phyloP scores from a whole-genome alignment of 1,140 invertebrate species.

The Drosophila ficusphila region DNA sequence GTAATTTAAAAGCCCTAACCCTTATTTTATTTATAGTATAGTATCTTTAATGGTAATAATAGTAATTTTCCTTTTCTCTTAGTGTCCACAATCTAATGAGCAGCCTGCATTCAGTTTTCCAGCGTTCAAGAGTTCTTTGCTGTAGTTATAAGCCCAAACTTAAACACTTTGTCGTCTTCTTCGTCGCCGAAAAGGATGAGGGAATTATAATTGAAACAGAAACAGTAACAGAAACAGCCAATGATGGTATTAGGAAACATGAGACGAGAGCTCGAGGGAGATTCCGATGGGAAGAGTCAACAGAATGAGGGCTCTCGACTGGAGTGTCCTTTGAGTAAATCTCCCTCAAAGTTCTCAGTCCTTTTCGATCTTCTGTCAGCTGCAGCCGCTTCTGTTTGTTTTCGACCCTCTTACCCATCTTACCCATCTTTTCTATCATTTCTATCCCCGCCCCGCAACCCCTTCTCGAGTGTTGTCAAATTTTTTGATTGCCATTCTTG shows the following conservation, averaged over 20 bases:
- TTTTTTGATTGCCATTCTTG: conserved; percentile 60
- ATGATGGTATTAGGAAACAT: conserved; percentile 56
- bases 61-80: background rate
- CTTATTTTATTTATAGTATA: no score
- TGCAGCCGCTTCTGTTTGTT: conserved; percentile 45
- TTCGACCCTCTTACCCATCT: background rate
- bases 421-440: no score
- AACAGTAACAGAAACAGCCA: conserved; percentile 47
- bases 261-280: conserved; percentile 27
- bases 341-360: background rate
- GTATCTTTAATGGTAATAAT: no score
- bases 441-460: background rate
- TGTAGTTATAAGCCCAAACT: conserved; percentile 55
- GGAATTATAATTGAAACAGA: conserved; percentile 65
- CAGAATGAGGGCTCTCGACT: conserved; percentile 33
- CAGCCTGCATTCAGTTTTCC: conserved; percentile 44
- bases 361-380: conserved; percentile 29
- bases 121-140: conserved; percentile 56
- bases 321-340: conserved; percentile 43
- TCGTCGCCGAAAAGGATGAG: background rate
- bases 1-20: no score
- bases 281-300: conserved; percentile 7
- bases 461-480: conserved; percentile 35
- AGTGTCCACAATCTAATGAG: conserved; percentile 46
- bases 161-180: conserved; percentile 39